Conservation (phyloP, 2,797 vertebrate species). For the Acanthiza pusilla region DNA sequence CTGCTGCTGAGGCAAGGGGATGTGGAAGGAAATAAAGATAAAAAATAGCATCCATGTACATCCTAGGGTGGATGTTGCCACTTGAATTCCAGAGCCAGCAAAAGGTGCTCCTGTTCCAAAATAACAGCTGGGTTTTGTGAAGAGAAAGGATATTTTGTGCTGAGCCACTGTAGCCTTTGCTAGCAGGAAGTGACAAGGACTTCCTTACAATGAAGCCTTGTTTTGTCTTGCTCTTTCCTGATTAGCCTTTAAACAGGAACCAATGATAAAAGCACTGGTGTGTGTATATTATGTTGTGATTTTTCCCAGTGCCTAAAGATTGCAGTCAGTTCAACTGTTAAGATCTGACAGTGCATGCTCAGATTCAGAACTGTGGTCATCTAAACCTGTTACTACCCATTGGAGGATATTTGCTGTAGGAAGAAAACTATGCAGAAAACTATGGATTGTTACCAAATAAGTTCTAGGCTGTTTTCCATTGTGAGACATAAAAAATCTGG, state of each 20-base stretch:
- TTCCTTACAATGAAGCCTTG: not conserved
- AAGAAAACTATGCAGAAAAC: not conserved
- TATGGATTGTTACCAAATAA: not conserved
- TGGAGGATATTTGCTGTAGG: not conserved
- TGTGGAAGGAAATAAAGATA: not conserved
- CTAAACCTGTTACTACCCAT: not conserved
- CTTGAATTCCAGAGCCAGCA: slow-evolving; percentile 11
- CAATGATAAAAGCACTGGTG: not conserved
- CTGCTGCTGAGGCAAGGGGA: not conserved
- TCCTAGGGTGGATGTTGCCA: not conserved
- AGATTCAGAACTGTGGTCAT: not conserved
- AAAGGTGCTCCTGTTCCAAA: not conserved
- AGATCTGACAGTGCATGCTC: not conserved
- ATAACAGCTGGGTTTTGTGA: slow-evolving; percentile 3
- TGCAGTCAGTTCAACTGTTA: not conserved
- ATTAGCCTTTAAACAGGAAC: slow-evolving; percentile 16
- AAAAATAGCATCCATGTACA: not conserved
- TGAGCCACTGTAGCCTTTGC: not conserved
- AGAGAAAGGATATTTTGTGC: slow-evolving; percentile 33
- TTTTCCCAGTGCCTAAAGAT: not conserved
- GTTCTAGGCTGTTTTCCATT: not conserved
- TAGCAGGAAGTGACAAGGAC: slow-evolving; percentile 30
- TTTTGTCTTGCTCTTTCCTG: slow-evolving; percentile 20
- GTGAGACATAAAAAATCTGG: not conserved
- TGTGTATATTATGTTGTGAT: not conserved